Conservation (phyloP, 2,797 vertebrate genomes). For the Parauchenoglanis ngamensis region DNA sequence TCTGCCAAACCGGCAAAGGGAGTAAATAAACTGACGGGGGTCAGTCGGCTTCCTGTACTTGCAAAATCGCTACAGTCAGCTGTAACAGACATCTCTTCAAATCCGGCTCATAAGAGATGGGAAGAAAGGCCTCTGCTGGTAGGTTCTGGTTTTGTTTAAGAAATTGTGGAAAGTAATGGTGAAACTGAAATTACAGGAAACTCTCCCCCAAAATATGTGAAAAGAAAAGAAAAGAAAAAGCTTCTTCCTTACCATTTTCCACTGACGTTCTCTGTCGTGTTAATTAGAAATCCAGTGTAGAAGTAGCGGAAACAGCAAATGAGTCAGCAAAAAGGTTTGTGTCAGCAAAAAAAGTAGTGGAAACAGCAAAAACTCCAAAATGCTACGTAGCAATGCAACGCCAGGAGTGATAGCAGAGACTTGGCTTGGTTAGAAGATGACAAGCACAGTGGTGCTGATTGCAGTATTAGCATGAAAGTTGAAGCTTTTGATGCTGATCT, state of each 20-base stretch:
- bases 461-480: background rate
- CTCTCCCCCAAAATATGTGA: too few species aligned
- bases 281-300: background rate
- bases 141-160: slow-evolving; percentile 41
- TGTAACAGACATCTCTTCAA: slow-evolving; percentile 57
- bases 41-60: slow-evolving; percentile 75
- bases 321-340: too few species aligned
- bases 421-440: background rate
- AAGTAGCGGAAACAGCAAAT: background rate
- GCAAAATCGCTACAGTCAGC: slow-evolving; percentile 67
- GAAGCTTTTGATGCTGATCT: too few species aligned
- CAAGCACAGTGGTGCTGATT: background rate
- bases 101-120: slow-evolving; percentile 63
- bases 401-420: background rate
- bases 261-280: background rate
- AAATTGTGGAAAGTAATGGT: background rate
- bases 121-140: slow-evolving; percentile 74
- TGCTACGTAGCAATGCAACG: background rate
- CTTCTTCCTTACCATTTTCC: background rate
- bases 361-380: background rate
- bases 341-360: too few species aligned
- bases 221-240: background rate
- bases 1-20: slow-evolving; percentile 51
- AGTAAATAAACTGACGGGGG: slow-evolving; percentile 44
- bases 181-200: background rate